Base-by-base conservation (phyloP, 2,113 vertebrate species). In the Phocoena phocoena region DNA sequence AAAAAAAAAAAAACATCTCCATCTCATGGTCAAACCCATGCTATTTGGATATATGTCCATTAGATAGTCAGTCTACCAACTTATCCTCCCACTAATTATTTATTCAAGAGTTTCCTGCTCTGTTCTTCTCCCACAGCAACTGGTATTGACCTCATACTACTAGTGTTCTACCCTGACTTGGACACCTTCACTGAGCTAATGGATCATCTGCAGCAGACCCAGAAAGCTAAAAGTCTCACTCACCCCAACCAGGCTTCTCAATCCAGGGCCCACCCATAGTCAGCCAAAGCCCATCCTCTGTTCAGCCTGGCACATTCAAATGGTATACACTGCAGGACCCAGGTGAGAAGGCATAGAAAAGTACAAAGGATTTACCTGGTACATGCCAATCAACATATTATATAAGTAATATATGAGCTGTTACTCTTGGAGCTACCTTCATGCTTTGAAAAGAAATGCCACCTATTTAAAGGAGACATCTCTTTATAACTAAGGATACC, bases 401-500 rank as follows among this genome's bases (percentile, higher is more conserved):
- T 33, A 15, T 58, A 95, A 25, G 13, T 73, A 73, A 88, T 8
- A 47, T 33, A 21, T 36, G 84, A 80, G 79, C 20, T 82, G 9
- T 82, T 28, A 76, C 13, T 20, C 38, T 79, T 65, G 60, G 53
- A 71, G 11, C 41, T 91, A 68, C 36, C 62, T 71, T 91, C 63
- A 71, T 50, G 20, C 60, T 94, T 77, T 88, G 23, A 84, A 93
- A 83, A 82, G 36, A 91, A 83, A 73, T 60, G 55, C 70, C 11
- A 85, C 89, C 21, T 80, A 76, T 88, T 95, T 79, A 92, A 88
- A 70, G 67, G 38, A 50, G 26, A 93, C 53, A 88, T 85, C 85
- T 85, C 53, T 70, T 96, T 79, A 65, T 73, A 84, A 92, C 14
- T 38, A 79, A 88, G n/a, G 31, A 85, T 60, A 77, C 23, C 25